Percentiles rank a stretch among this genome's conserved stretches.
Evolutionary conservation across 2,113 vertebrate genomes (phyloP).

Genomic region (Corythoichthys haematopterus): DNA sequence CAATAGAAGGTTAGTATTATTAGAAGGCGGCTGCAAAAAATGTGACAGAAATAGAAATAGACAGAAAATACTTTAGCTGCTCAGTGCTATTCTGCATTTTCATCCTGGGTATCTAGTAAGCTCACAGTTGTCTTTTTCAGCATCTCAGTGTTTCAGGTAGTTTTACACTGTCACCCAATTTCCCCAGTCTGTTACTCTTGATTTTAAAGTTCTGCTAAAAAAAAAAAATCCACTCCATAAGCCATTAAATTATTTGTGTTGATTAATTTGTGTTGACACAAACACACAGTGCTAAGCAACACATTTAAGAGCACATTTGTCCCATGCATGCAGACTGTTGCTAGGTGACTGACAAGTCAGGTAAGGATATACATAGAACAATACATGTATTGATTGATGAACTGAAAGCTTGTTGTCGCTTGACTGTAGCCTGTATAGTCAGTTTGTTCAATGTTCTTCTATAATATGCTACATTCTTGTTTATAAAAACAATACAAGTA

Average conservation of each 20-base stretch:
- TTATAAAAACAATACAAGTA: too few relatives aligned
- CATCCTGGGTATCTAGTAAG: neutral
- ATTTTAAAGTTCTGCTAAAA: slow-evolving; percentile 1
- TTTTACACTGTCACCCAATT: neutral
- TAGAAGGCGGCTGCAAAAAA: neutral
- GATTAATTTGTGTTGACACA: slow-evolving; percentile 19
- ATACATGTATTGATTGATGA: slow-evolving; percentile 11
- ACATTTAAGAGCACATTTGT: neutral
- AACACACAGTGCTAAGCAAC: neutral
- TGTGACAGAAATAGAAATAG: neutral
- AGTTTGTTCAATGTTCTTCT: neutral
- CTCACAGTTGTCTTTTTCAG: neutral
- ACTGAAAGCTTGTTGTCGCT: slow-evolving; percentile 19
- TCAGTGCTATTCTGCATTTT: neutral
- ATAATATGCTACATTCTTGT: too few relatives aligned
- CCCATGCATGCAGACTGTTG: slow-evolving; percentile 16
- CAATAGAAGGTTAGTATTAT: neutral
- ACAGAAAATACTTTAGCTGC: neutral
- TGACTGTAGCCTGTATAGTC: slow-evolving; percentile 10
- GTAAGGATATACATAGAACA: slow-evolving; percentile 13
- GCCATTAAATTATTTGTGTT: slow-evolving; percentile 21
- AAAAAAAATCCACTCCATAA: slow-evolving; percentile 13
- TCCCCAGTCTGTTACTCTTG: slow-evolving; percentile 15
- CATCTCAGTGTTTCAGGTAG: neutral
- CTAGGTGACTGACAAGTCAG: slow-evolving; percentile 42